phyloP scores from a whole-genome alignment of 2,797 vertebrate species.

The Molossus alvarezi region DNA sequence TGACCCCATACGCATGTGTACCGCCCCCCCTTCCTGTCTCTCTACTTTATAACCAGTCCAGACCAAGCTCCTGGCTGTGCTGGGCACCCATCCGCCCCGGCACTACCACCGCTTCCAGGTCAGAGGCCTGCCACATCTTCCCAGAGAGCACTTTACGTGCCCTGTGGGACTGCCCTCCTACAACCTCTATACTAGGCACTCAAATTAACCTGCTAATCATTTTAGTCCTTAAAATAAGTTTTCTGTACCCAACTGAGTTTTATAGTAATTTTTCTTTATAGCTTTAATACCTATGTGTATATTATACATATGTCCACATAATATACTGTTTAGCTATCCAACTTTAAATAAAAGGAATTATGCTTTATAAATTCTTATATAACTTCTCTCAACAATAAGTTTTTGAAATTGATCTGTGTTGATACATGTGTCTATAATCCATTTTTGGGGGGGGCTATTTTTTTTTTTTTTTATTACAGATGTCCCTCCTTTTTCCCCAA shows the following conservation, averaged over 20 bases:
- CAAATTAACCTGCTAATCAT: neutral
- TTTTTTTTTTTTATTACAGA: no score
- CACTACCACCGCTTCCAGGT: neutral
- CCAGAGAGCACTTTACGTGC: neutral
- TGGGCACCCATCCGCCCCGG: neutral
- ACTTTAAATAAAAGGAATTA: neutral
- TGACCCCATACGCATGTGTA: neutral
- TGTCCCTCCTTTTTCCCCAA: no score
- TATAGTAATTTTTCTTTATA: constrained; percentile 12
- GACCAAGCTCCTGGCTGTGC: neutral
- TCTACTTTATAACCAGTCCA: neutral
- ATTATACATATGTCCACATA: neutral
- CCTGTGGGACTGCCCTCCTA: neutral
- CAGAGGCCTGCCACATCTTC: neutral
- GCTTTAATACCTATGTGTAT: neutral
- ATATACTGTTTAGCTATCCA: neutral
- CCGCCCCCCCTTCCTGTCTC: neutral
- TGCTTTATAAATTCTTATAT: neutral
- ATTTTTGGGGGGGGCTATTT: neutral
- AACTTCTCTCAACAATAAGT: constrained; percentile 7
- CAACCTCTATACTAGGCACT: neutral
- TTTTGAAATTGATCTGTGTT: neutral
- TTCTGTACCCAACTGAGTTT: constrained; percentile 42
- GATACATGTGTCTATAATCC: neutral
- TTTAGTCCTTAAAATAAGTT: constrained; percentile 17